Conservation (phyloP, 2,113 vertebrate genomes). For the Myodes glareolus region DNA sequence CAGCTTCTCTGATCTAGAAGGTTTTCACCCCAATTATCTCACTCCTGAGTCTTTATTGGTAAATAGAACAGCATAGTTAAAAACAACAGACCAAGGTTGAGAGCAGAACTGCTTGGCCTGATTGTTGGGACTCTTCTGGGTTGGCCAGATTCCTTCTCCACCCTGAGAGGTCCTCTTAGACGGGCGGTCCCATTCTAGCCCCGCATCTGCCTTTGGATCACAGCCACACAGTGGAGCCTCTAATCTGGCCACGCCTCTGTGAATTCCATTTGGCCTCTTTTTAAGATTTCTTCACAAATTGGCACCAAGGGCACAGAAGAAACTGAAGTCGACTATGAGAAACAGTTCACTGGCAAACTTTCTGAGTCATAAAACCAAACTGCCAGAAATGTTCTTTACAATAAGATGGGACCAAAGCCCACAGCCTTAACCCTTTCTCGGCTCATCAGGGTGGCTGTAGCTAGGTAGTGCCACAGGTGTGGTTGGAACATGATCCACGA, state of each 20-base stretch:
- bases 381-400: background rate
- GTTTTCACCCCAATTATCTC: background rate
- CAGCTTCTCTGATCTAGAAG: too few species aligned
- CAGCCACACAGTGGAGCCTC: background rate
- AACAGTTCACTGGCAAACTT: background rate
- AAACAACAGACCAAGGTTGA: background rate
- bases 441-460: background rate
- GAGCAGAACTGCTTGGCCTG: too few species aligned
- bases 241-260: background rate
- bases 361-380: background rate
- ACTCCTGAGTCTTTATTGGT: background rate
- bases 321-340: background rate
- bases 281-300: background rate
- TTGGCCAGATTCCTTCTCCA: background rate
- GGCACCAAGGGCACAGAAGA: background rate
- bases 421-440: background rate
- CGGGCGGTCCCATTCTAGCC: background rate
- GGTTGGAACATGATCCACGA: background rate
- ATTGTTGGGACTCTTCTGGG: too few species aligned
- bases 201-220: background rate
- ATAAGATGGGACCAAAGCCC: background rate
- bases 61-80: background rate
- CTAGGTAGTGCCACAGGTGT: too few species aligned
- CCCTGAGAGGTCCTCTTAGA: background rate
- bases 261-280: background rate